phyloP scores from a whole-genome alignment of 2,113 vertebrate genomes.

The Ciconia stormi region DNA sequence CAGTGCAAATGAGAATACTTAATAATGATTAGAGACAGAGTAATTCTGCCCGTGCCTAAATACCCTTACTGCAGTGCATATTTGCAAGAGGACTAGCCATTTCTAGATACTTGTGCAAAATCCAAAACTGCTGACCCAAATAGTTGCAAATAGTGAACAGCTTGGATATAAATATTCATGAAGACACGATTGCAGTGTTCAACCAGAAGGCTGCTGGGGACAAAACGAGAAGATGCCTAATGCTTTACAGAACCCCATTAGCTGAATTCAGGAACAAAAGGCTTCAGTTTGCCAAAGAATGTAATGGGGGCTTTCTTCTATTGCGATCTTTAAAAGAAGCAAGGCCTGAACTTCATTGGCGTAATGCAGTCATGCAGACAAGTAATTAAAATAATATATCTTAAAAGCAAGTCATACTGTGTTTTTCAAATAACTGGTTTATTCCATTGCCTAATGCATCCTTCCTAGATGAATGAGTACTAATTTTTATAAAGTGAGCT shows the following conservation, averaged over 20 bases:
- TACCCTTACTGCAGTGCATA: neutral
- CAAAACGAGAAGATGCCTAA: neutral
- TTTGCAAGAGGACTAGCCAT: neutral
- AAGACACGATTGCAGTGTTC: neutral
- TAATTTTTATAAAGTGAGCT: neutral
- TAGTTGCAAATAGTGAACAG: neutral
- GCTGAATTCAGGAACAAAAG: slow-evolving; percentile 14
- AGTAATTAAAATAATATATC: neutral
- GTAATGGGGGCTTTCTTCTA: neutral
- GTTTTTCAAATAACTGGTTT: slow-evolving; percentile 17
- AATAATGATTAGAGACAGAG: neutral
- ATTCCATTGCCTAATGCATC: neutral
- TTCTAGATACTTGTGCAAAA: neutral
- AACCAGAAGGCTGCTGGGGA: neutral
- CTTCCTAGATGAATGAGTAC: neutral
- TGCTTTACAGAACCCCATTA: neutral
- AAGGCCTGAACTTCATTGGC: neutral
- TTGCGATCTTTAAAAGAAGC: neutral
- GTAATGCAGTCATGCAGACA: neutral
- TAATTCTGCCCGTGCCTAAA: neutral
- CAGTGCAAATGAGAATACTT: neutral
- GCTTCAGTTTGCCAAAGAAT: neutral
- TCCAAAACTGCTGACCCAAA: neutral
- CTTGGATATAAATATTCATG: neutral
- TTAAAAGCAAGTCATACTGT: neutral